Percentiles rank a stretch among this genome's conserved stretches.
phyloP scores from a whole-genome alignment of 2,797 vertebrate species.

The Pangasius krempfi region DNA sequence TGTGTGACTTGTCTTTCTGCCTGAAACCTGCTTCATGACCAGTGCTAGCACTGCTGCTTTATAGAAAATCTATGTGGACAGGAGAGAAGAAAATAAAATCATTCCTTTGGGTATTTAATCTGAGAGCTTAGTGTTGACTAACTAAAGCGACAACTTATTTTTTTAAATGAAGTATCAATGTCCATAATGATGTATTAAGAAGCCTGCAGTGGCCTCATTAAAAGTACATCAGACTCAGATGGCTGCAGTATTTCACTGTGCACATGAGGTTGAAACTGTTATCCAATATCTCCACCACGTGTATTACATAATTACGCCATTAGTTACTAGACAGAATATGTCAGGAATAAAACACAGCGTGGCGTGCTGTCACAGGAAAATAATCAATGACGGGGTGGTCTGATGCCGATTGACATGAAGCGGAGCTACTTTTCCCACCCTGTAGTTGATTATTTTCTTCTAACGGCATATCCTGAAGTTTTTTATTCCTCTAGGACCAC shows the following conservation, averaged over 20 bases:
- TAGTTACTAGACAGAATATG: not conserved
- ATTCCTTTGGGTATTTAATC: not conserved
- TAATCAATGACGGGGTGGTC: not conserved
- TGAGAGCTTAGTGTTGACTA: not conserved
- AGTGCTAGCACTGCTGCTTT: not conserved
- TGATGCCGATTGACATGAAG: not conserved
- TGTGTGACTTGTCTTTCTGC: constrained; percentile 26
- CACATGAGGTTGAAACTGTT: not conserved
- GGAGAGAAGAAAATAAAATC: not conserved
- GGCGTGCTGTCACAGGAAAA: not conserved
- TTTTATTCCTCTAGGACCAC: not conserved
- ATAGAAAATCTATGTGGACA: not conserved
- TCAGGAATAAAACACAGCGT: not conserved
- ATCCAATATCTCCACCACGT: not conserved
- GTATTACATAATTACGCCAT: not conserved
- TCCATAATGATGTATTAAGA: not conserved
- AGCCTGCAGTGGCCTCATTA: not conserved
- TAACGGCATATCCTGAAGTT: not conserved
- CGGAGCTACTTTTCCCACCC: not conserved
- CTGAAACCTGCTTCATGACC: not conserved
- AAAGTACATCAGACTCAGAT: not conserved
- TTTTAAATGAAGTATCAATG: not conserved
- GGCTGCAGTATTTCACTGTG: not conserved
- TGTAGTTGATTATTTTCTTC: not conserved
- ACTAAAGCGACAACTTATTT: not conserved